Evolutionary conservation across 2,797 vertebrate species (phyloP).

Genomic region (Spondyliosoma cantharus): DNA sequence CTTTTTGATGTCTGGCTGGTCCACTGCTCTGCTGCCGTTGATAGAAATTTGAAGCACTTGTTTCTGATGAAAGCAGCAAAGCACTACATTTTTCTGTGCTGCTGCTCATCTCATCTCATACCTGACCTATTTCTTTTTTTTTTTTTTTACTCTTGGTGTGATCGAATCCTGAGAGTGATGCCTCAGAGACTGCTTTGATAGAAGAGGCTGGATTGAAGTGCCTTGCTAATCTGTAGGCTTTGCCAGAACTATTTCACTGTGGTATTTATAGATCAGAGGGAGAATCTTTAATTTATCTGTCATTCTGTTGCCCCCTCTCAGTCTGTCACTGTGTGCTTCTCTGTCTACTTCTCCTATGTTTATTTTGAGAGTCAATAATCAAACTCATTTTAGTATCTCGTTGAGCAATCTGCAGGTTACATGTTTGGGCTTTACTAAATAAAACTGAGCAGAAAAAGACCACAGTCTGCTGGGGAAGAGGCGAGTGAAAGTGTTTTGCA

Average conservation of each 20-base stretch:
- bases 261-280: slow-evolving; percentile 69
- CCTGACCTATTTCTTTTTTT: slow-evolving; percentile 67
- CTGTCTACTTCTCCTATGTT: slow-evolving; percentile 18
- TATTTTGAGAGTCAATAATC: slow-evolving; percentile 38
- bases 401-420: slow-evolving; percentile 21
- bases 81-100: slow-evolving; percentile 27
- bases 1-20: slow-evolving; percentile 10
- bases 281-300: slow-evolving; percentile 41
- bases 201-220: slow-evolving; percentile 41
- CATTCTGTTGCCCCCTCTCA: slow-evolving; percentile 7
- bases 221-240: slow-evolving; percentile 61
- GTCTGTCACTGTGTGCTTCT: slow-evolving; percentile 6
- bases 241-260: slow-evolving; percentile 58
- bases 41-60: slow-evolving; percentile 19
- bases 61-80: slow-evolving; percentile 23
- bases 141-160: slow-evolving; percentile 9
- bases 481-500: slow-evolving; percentile 60
- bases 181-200: slow-evolving; percentile 57
- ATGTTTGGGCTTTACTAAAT: slow-evolving; percentile 9
- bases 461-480: slow-evolving; percentile 32
- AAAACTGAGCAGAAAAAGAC: slow-evolving; percentile 25
- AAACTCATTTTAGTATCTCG: slow-evolving; percentile 28
- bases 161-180: slow-evolving; percentile 53
- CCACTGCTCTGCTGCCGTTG: slow-evolving; percentile 9
- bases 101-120: slow-evolving; percentile 42